A percentile compares a stretch with the other conserved stretches of the same genome.
These are phyloP conservation scores for Gastracanthus pulcherrimus DNA, from an alignment of 2,888 invertebrate genomes.

Conservation along the genomic window DNA sequence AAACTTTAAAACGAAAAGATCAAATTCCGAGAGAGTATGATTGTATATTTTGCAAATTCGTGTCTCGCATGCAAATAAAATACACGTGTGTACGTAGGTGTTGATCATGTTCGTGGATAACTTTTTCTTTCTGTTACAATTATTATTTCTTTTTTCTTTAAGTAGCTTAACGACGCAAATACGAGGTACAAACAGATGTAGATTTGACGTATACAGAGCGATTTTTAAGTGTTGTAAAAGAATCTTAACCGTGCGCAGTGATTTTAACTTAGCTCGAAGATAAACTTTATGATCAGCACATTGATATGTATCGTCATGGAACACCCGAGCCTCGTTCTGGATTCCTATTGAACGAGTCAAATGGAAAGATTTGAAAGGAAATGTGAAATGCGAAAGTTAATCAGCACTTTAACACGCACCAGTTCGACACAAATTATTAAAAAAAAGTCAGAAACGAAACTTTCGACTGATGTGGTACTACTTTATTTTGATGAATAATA, in stretches of 20 bases:
- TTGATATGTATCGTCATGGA: conserved; percentile 18
- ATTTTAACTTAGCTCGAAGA: conserved; percentile 22
- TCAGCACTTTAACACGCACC: conserved; percentile 16
- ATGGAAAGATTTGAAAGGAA: conserved; percentile 18
- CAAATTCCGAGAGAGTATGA: conserved; percentile 22
- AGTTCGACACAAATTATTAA: conserved; percentile 21
- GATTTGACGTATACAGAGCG: conserved; percentile 21
- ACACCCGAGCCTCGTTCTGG: conserved; percentile 8
- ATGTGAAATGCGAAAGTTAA: conserved; percentile 8
- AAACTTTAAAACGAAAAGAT: neutral
- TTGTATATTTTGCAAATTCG: conserved; percentile 43
- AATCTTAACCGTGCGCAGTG: conserved; percentile 46
- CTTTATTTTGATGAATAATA: conserved; percentile 72
- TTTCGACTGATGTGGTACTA: conserved; percentile 69
- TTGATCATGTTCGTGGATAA: conserved; percentile 38
- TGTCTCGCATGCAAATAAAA: conserved; percentile 22
- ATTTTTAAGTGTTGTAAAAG: conserved; percentile 44
- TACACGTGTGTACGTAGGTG: conserved; percentile 32
- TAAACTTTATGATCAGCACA: conserved; percentile 20
- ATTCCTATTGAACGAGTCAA: conserved; percentile 10
- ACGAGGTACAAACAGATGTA: conserved; percentile 22
- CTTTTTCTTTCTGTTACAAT: conserved; percentile 10
- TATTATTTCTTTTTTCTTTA: conserved; percentile 16
- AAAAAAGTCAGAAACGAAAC: conserved; percentile 29
- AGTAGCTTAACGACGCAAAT: conserved; percentile 22